Conservation (phyloP, 2,888 invertebrate genomes). For the Anagyrus pseudococci region DNA sequence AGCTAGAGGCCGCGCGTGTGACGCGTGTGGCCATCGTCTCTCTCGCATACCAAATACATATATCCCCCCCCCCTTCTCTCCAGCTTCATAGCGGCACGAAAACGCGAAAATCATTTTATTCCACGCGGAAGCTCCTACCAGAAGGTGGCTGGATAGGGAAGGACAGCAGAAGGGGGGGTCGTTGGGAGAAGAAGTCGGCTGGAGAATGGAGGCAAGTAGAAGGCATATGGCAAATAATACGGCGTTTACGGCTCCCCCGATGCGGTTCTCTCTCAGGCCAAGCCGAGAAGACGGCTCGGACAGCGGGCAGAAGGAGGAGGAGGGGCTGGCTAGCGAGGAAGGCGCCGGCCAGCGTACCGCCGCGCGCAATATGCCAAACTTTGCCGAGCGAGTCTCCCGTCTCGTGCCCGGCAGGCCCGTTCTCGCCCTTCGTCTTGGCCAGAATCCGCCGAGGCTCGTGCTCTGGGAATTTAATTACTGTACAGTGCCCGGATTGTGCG, state of each 20-base stretch:
- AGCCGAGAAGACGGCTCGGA: background rate
- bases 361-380: conserved; percentile 61
- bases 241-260: conserved; percentile 49
- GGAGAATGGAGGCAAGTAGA: conserved; percentile 38
- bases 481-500: conserved; percentile 60
- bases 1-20: background rate
- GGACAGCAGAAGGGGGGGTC: conserved; percentile 40
- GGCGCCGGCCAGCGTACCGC: conserved; percentile 17
- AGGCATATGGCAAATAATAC: conserved; percentile 59
- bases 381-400: too few species aligned
- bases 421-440: conserved; percentile 6
- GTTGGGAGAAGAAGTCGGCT: background rate
- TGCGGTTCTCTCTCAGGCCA: conserved; percentile 14
- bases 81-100: background rate
- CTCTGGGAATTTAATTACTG: conserved; percentile 63
- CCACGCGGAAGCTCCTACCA: conserved; percentile 32
- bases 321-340: conserved; percentile 21
- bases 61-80: too few species aligned
- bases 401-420: conserved; percentile 38
- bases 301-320: conserved; percentile 39
- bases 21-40: too few species aligned
- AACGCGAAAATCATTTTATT: conserved; percentile 22
- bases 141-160: conserved; percentile 36
- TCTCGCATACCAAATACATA: background rate
- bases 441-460: conserved; percentile 34